Evolutionary conservation across 2,797 vertebrate species (phyloP), one percentile per base, ranked within the genome.

Genomic region (Erithacus rubecula): DNA sequence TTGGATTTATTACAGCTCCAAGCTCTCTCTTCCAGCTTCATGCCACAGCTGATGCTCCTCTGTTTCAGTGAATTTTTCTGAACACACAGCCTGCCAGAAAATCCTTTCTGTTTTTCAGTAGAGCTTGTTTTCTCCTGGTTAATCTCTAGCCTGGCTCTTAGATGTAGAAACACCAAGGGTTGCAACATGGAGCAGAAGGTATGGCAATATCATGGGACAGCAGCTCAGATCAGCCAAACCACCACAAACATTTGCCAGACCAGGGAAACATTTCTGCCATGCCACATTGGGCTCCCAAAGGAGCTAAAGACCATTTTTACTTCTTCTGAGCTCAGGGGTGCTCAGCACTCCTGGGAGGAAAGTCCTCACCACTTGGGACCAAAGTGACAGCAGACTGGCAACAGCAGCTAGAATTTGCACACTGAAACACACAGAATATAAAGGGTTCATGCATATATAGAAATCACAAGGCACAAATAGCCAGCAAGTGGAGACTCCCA

Each of bases 391-490:
- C 43, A 90, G 83, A 75, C 3, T 1, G 41, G 37, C 53, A 81
- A 69, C 24, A 5, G 2, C 69, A 83, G 80, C 77, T 72, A 67
- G 76, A 83, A 80, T 55, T 41, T 60, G 46, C 2, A 6, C 19
- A 15, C 22, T 27, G 39, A 82, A 88, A 90, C 37, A 47, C 59
- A 29, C 2, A 21, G 24, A 76, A 13, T 56, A 39, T 63, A 47
- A 76, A 47, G 39, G 32, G 32, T 43, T 88, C 75, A 69, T 43
- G 41, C 27, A 6, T 18, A 55, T 1, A 2, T 49, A 60, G 43
- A 83, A 79, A 69, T 49, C 0, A 0, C 0, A 0, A 78, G 29
- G 58, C 19, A 20, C 10, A 64, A 87, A 55, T 0, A 1, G n/a
- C 16, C 24, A 71, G 76, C 59, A 93, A 59, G 77, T 74, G 47